Conservation (phyloP, 1,140 invertebrate genomes). For the Centruroides sculpturatus region DNA sequence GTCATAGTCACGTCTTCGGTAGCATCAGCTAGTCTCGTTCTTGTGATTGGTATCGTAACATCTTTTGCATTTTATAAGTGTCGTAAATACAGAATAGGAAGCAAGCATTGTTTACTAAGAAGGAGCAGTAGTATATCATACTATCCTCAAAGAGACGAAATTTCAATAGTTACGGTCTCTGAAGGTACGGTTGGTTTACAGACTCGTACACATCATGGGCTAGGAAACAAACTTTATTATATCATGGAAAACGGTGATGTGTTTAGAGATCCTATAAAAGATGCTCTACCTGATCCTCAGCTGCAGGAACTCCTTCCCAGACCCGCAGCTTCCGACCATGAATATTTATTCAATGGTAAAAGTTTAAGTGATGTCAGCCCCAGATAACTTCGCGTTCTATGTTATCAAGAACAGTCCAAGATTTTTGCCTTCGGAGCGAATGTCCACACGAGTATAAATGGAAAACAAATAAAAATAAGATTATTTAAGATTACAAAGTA, state of each 20-base stretch:
- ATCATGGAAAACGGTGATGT: slow-evolving; percentile 11
- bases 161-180: slow-evolving; percentile 19
- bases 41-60: background rate
- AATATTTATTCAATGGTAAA: too few species aligned
- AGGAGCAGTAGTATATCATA: slow-evolving; percentile 17
- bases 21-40: background rate
- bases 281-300: slow-evolving; percentile 4
- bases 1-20: background rate
- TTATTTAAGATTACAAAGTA: too few species aligned
- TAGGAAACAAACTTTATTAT: slow-evolving; percentile 17
- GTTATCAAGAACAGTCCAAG: too few species aligned
- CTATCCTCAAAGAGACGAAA: slow-evolving; percentile 18
- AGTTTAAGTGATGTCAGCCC: too few species aligned
- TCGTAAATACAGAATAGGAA: background rate
- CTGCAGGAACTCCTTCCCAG: slow-evolving; percentile 9
- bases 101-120: slow-evolving; percentile 1
- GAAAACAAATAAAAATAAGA: too few species aligned
- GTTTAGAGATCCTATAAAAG: background rate
- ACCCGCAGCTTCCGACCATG: background rate
- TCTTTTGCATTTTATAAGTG: background rate
- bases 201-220: slow-evolving; percentile 10
- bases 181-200: slow-evolving; percentile 14
- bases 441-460: too few species aligned
- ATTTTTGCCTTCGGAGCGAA: too few species aligned
- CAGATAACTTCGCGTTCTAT: too few species aligned